Evolutionary conservation across 2,888 invertebrate genomes (phyloP).

Genomic region (Cremastinae sp.): DNA sequence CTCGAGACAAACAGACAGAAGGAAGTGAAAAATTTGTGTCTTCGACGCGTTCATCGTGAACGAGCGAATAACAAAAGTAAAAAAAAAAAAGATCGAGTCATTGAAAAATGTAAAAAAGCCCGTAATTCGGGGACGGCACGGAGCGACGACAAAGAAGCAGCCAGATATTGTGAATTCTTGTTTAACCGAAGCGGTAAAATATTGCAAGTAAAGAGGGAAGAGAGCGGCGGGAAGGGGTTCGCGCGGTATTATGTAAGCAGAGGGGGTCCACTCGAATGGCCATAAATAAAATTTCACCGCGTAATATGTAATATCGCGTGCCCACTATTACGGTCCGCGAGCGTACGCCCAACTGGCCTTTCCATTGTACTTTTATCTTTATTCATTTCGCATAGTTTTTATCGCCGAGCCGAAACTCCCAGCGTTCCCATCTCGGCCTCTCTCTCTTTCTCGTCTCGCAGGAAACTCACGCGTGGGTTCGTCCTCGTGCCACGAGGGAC

Average conservation of each 20-base stretch:
- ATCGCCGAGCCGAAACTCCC: conserved; percentile 62
- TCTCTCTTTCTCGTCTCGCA: conserved; percentile 39
- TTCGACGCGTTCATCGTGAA: background rate
- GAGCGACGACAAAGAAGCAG: conserved; percentile 53
- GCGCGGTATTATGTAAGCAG: conserved; percentile 38
- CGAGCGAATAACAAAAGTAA: background rate
- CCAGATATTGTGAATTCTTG: conserved; percentile 74
- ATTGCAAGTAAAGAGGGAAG: conserved; percentile 76
- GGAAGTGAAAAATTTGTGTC: background rate
- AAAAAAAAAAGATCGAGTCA: background rate
- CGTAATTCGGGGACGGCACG: conserved; percentile 30
- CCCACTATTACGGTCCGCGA: conserved; percentile 45
- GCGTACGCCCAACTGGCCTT: conserved; percentile 38
- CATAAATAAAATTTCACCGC: conserved; percentile 74
- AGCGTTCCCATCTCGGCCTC: conserved; percentile 38
- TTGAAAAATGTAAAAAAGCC: conserved; percentile 5
- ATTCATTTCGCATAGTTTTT: conserved; percentile 75
- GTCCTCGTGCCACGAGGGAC: conserved; percentile 51
- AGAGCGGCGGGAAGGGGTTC: conserved; percentile 70
- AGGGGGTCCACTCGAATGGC: conserved; percentile 60
- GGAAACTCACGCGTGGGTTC: conserved; percentile 21
- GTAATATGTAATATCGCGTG: conserved; percentile 75
- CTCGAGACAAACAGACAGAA: background rate
- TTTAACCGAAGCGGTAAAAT: conserved; percentile 77
- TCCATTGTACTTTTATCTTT: conserved; percentile 72